A percentile compares a stretch with the other conserved stretches of the same genome.
phyloP scores from a whole-genome alignment of 2,797 vertebrate genomes.

The Acanthornis magna region DNA sequence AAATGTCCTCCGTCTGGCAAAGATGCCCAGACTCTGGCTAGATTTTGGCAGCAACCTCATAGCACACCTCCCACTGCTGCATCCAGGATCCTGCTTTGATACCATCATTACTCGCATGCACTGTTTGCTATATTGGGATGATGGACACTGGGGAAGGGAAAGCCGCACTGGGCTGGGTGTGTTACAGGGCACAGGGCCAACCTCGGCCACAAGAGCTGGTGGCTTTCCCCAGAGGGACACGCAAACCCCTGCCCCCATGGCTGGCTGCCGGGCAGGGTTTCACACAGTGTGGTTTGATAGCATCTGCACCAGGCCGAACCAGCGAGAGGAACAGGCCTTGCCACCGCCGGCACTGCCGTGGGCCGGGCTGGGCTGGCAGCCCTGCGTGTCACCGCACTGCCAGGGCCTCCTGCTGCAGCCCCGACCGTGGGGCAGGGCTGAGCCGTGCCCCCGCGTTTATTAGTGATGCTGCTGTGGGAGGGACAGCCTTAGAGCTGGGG shows the following conservation, averaged over 20 bases:
- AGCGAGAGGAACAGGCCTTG: not conserved
- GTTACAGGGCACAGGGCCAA: fast-evolving
- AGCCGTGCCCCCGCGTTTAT: fast-evolving
- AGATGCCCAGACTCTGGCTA: not conserved
- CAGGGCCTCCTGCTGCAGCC: not conserved
- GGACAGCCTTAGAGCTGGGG: not conserved
- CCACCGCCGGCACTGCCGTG: fast-evolving
- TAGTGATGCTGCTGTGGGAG: not conserved
- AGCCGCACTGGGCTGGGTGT: not conserved
- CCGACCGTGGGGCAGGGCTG: fast-evolving
- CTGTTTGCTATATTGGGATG: not conserved
- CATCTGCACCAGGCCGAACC: fast-evolving
- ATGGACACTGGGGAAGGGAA: not conserved
- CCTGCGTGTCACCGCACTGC: fast-evolving
- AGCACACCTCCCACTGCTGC: not conserved
- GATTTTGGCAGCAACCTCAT: not conserved
- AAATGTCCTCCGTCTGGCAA: not conserved
- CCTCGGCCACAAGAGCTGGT: fast-evolving
- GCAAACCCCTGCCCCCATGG: not conserved
- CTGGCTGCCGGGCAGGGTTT: not conserved
- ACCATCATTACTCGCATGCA: fast-evolving
- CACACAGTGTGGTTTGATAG: fast-evolving
- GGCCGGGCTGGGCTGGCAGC: not conserved
- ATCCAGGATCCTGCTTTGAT: not conserved
- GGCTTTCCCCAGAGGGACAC: not conserved